A percentile compares a stretch with the other conserved stretches of the same genome.
These are phyloP conservation scores for Dipodomys merriami DNA, from an alignment of 2,113 vertebrate genomes.

Conservation along the genomic window DNA sequence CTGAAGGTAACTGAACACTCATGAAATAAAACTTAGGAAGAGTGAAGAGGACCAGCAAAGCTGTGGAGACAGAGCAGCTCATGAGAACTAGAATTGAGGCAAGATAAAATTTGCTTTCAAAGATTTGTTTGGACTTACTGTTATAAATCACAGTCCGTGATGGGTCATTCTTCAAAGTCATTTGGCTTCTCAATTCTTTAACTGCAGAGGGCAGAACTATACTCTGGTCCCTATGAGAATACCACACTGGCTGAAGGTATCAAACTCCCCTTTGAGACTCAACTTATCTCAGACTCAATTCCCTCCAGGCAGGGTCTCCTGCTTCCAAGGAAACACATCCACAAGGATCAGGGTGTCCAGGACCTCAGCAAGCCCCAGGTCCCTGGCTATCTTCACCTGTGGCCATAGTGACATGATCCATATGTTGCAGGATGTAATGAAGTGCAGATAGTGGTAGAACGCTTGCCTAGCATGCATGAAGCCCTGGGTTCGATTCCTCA, in stretches of 20 bases:
- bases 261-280: background rate
- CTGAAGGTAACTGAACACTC: background rate
- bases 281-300: background rate
- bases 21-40: background rate
- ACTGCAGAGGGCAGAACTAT: background rate
- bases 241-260: background rate
- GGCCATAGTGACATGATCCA: fast-evolving
- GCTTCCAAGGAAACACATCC: background rate
- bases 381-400: background rate
- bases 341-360: background rate
- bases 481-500: no score
- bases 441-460: background rate
- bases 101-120: background rate
- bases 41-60: no score
- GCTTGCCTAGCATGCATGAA: no score
- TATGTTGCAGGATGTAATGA: background rate
- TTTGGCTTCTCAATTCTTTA: background rate
- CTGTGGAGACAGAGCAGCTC: fast-evolving
- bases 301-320: background rate
- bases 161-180: background rate
- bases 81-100: background rate
- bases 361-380: background rate
- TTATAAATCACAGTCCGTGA: background rate
- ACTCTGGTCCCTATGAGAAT: background rate
- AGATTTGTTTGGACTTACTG: no score